Base-by-base conservation (phyloP, 1,140 invertebrate genomes). In the Arctopsyche grandis region DNA sequence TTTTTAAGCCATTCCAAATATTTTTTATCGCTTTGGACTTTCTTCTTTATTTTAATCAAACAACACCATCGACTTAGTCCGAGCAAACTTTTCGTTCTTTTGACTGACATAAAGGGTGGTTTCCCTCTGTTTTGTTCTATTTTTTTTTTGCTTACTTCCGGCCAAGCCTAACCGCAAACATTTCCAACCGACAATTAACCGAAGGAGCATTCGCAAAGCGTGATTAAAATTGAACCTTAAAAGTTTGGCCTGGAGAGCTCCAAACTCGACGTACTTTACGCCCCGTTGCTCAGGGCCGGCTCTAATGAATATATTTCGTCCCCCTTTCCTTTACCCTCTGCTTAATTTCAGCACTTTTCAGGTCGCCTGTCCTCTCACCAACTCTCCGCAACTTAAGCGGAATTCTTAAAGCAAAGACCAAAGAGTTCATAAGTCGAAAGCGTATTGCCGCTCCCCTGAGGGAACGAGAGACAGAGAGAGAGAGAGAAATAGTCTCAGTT, bases 191-290 rank as follows among this genome's bases (percentile, higher is more conserved):
- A 66, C 63, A 66, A 66, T 66, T 66, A 66, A 26, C 63, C 63
- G 63, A 66, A 66, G 63, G 63, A 66, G 58, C 58, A 60, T 60
- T 60, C 10, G 58, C 58, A 19, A 22, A 60, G 63, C 63, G 63
- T 66, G 63, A 66, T 66, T 66, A 66, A 66, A 66, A 66, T 66
- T 66, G 63, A 66, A 66, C 63, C 63, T 66, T 66, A 66, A 66
- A 66, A 66, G 63, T 66, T 60, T 60, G n/a, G 58, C 58, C 16
- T 1, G 16, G 48, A 3, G 48, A 52, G 48, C 48, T 52, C 16
- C 48, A 16, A 52, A 52, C 10, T 16, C 48, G 48, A 12, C 48
- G 16, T 52, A 52, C 48, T 60, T 66, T 24, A 66, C 63, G 63
- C 63, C 63, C 63, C 9, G 63, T 26, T 12, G 63, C 19, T 24